Percentiles rank a stretch among this genome's conserved stretches.
Evolutionary conservation across 1,140 invertebrate species (phyloP).

Genomic region (Drosophila gunungcola): DNA sequence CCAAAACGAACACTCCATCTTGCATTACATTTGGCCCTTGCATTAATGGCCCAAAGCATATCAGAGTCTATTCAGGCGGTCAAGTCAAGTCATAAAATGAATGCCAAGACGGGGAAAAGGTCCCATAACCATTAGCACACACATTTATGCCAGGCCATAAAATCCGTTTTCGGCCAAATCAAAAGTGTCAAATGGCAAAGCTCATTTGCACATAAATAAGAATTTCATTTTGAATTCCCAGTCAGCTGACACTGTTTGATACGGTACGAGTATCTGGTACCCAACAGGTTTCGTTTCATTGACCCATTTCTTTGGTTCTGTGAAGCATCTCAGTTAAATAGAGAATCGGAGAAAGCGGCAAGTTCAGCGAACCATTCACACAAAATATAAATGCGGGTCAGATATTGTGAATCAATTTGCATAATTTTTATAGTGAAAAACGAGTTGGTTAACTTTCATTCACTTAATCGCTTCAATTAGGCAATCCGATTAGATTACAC

Average conservation of each 20-base stretch:
- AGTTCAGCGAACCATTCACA: slow-evolving; percentile 67
- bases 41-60: slow-evolving; percentile 28
- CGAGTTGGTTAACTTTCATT: slow-evolving; percentile 25
- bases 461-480: slow-evolving; percentile 59
- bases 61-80: slow-evolving; percentile 30
- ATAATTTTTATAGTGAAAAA: slow-evolving; percentile 66
- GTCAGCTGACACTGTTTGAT: slow-evolving; percentile 6
- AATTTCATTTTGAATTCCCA: slow-evolving; percentile 71
- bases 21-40: slow-evolving; percentile 21
- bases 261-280: not conserved
- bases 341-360: slow-evolving; percentile 8
- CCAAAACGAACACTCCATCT: slow-evolving; percentile 24
- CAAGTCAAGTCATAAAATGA: slow-evolving; percentile 51
- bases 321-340: not conserved
- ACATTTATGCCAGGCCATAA: slow-evolving; percentile 53
- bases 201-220: slow-evolving; percentile 80
- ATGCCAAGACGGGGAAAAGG: slow-evolving; percentile 18
- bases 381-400: slow-evolving; percentile 62
- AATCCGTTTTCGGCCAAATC: slow-evolving; percentile 57
- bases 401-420: slow-evolving; percentile 59
- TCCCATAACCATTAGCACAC: slow-evolving; percentile 50
- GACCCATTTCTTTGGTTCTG: slow-evolving; percentile 62
- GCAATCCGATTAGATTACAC: slow-evolving; percentile 37
- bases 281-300: slow-evolving; percentile 50
- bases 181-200: slow-evolving; percentile 68